phyloP scores from a whole-genome alignment of 1,140 invertebrate species.

The Hycleus phaleratus region DNA sequence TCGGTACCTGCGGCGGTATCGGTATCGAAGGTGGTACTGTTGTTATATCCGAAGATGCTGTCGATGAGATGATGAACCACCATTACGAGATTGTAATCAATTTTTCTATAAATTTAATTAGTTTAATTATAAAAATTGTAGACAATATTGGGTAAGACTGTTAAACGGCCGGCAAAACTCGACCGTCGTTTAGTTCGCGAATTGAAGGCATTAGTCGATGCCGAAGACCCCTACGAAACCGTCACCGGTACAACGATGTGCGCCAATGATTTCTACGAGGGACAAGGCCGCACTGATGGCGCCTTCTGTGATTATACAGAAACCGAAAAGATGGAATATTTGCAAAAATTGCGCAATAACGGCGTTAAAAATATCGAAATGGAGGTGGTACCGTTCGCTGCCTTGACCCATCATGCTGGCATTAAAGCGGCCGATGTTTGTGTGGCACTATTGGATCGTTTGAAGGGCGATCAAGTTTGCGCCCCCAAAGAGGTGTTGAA shows the following conservation, averaged over 20 bases:
- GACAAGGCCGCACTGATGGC: conserved; percentile 92
- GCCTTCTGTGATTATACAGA: conserved; percentile 93
- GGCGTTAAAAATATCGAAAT: conserved; percentile 97
- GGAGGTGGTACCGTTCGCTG: conserved; percentile 90
- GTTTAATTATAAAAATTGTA: conserved; percentile 10
- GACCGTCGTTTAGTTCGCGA: conserved; percentile 74
- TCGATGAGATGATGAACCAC: conserved; percentile 58
- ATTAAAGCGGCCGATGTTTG: conserved; percentile 90
- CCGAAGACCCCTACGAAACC: conserved; percentile 78
- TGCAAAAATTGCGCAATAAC: conserved; percentile 64
- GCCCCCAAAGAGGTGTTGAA: conserved; percentile 82
- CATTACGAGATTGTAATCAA: conserved; percentile 54
- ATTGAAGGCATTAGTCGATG: conserved; percentile 61
- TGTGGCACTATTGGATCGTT: conserved; percentile 85
- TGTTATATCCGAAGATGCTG: conserved; percentile 61
- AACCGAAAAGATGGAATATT: conserved; percentile 82
- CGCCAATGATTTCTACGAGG: conserved; percentile 97
- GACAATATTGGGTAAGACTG: conserved; percentile 78
- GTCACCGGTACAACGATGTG: conserved; percentile 88
- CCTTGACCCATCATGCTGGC: conserved; percentile 88
- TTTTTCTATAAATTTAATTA: not conserved
- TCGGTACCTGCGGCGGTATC: conserved; percentile 77
- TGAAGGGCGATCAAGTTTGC: conserved; percentile 90
- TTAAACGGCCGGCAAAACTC: conserved; percentile 72
- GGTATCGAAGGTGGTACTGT: conserved; percentile 65